Conservation (phyloP, 2,888 invertebrate species). For the Phytoseiulus persimilis region DNA sequence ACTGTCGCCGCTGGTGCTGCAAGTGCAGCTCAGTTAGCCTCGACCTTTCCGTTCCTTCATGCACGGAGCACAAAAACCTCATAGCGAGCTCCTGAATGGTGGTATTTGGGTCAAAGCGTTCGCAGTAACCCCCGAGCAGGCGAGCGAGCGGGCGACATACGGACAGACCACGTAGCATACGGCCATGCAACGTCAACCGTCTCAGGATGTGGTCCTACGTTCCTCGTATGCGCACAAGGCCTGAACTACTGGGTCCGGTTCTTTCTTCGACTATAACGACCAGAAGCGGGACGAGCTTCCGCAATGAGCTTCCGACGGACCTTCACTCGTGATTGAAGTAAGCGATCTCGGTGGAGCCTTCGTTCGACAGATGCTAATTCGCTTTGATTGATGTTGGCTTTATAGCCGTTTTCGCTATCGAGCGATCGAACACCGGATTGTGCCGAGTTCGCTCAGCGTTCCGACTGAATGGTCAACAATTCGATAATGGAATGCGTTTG, state of each 20-base stretch:
- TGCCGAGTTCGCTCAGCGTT: background rate
- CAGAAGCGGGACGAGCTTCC: too few species aligned
- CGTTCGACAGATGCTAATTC: background rate
- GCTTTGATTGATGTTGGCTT: background rate
- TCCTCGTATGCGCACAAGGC: too few species aligned
- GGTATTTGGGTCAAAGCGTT: background rate
- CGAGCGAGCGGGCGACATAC: background rate
- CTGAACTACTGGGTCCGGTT: too few species aligned
- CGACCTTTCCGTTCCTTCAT: background rate
- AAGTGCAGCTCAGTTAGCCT: background rate
- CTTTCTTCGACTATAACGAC: too few species aligned
- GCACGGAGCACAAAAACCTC: background rate
- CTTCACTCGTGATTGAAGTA: too few species aligned
- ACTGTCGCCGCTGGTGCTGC: background rate
- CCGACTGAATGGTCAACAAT: background rate
- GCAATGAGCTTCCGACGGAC: too few species aligned
- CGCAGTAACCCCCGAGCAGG: background rate
- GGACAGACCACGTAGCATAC: background rate
- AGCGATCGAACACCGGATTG: background rate
- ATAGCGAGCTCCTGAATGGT: background rate
- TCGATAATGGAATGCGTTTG: background rate
- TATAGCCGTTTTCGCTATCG: background rate
- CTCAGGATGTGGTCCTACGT: too few species aligned
- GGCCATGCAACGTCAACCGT: too few species aligned
- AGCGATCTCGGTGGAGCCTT: background rate